These are phyloP conservation scores for Esperia sulphurella DNA, from an alignment of 2,888 invertebrate species.

Conservation along the genomic window DNA sequence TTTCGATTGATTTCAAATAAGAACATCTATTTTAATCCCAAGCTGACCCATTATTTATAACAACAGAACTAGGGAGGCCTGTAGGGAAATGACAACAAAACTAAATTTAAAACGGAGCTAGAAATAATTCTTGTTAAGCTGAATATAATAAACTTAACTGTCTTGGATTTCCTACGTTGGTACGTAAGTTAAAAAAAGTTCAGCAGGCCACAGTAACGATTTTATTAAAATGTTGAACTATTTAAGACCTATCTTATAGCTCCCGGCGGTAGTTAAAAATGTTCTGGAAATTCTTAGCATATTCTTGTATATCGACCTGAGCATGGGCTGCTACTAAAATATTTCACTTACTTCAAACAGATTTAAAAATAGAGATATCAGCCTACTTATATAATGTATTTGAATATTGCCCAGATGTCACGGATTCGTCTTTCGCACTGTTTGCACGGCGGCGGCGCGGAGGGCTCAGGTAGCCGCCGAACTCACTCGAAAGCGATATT, in stretches of 20 bases:
- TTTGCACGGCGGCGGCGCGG: conserved; percentile 27
- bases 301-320: conserved; percentile 24
- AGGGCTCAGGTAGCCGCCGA: conserved; percentile 42
- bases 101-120: too few species aligned
- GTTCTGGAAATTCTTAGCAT: conserved; percentile 9
- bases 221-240: too few species aligned
- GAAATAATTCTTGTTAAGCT: too few species aligned
- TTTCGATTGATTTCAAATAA: too few species aligned
- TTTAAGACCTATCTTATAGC: not conserved
- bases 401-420: conserved; percentile 51
- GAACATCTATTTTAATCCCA: too few species aligned
- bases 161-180: too few species aligned
- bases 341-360: conserved; percentile 38
- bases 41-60: too few species aligned
- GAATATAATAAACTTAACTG: too few species aligned
- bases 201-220: too few species aligned
- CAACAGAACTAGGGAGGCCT: too few species aligned
- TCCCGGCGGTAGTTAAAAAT: not conserved
- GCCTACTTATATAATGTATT: conserved; percentile 46
- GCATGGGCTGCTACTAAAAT: conserved; percentile 36
- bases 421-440: conserved; percentile 48
- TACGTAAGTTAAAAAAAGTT: too few species aligned
- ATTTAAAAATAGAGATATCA: conserved; percentile 62
- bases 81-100: too few species aligned
- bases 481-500: conserved; percentile 15